Conservation (phyloP, 2,888 invertebrate genomes). For the Eledona agricola region DNA sequence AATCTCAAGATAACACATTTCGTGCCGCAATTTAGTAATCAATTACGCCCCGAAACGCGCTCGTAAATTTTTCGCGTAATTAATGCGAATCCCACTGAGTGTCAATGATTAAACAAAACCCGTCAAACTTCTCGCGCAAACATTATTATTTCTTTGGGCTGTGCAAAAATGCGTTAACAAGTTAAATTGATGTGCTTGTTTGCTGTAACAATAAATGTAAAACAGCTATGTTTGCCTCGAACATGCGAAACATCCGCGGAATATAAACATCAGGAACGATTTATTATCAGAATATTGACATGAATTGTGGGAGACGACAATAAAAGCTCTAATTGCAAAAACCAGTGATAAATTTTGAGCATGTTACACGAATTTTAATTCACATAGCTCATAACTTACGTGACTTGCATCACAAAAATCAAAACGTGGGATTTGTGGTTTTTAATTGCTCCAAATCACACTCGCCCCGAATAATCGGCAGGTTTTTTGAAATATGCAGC, state of each 20-base stretch:
- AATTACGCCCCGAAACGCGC: slow-evolving; percentile 10
- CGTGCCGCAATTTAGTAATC: slow-evolving; percentile 11
- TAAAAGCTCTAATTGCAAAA: slow-evolving; percentile 38
- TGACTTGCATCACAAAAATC: slow-evolving; percentile 27
- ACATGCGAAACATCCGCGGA: slow-evolving; percentile 35
- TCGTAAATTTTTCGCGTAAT: slow-evolving; percentile 9
- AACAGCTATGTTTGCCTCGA: slow-evolving; percentile 35
- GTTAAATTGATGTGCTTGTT: slow-evolving; percentile 34
- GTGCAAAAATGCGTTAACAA: slow-evolving; percentile 27
- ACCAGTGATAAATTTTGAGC: slow-evolving; percentile 31
- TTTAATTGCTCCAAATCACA: slow-evolving; percentile 22
- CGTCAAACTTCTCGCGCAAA: slow-evolving; percentile 18
- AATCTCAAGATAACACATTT: slow-evolving; percentile 17
- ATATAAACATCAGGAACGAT: slow-evolving; percentile 38
- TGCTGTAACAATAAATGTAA: slow-evolving; percentile 36
- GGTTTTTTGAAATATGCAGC: slow-evolving; percentile 16
- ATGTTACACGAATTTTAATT: slow-evolving; percentile 35
- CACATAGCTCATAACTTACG: slow-evolving; percentile 35
- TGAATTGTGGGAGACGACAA: slow-evolving; percentile 40
- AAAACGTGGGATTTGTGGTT: slow-evolving; percentile 14
- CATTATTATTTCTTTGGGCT: slow-evolving; percentile 17
- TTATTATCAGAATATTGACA: slow-evolving; percentile 43
- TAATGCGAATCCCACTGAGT: neutral
- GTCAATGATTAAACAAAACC: slow-evolving; percentile 20
- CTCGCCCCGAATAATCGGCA: slow-evolving; percentile 1